Evolutionary conservation across 2,888 invertebrate species (phyloP), one percentile per base, ranked within the genome.

Genomic region (Drosophila borealis): DNA sequence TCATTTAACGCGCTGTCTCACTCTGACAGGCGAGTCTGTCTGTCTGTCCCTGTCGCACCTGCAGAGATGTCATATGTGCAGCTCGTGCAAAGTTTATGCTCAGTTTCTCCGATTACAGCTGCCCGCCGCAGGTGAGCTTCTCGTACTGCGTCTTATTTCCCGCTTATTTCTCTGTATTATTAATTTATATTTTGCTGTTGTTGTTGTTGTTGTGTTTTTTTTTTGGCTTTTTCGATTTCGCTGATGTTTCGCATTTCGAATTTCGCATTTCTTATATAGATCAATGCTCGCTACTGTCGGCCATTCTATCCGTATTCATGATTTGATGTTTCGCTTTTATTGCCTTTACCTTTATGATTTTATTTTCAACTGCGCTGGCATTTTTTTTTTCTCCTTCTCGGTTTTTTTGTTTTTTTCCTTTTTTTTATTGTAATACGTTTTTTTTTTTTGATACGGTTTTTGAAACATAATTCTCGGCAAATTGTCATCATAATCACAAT

Each of bases 171-270:
- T 36, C 13, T 36, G 36, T 36, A 36, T 17, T 36, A 36, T 36
- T 36, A 4, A 36, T 36, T 11, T 36, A 11, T 36, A 4, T 13
- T 13, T 11, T 4, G 11, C n/a, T 33, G 4, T 17, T 33, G 10
- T 44, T 21, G 2, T 42, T 6, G 17, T n/a, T n/a, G n/a, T n/a
- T n/a, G n/a, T n/a, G n/a, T 5, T 17, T 45, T 53, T 49, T 33
- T 45, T 56, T 48, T 46, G 41, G 50, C 49, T 49, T 65, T 60
- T 80, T 73, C 50, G 48, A 81, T 85, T 87, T 81, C 60, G 82
- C 82, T 83, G 88, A 85, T 84, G 69, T 59, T 67, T 87, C 68
- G 78, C 85, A 87, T 83, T 87, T 78, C 64, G 17, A 2, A 17
- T 59, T 66, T 87, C 68, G 78, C 85, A 87, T 83, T 87, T 76